Evolutionary conservation across 2,888 invertebrate species (phyloP), one percentile per base, ranked within the genome.

Genomic region (Bibio marci): DNA sequence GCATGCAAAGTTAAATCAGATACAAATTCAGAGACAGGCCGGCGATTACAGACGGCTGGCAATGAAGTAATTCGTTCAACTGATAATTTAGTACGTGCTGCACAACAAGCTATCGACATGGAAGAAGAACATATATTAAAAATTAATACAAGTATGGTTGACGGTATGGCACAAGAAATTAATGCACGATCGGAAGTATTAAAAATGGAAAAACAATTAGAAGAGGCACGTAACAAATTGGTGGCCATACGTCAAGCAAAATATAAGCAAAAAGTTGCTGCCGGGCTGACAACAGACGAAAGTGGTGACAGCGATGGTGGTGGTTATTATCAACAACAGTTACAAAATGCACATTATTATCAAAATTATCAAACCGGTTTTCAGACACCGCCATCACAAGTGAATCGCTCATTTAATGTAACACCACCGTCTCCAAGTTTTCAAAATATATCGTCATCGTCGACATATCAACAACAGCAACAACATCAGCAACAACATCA

Each of bases 1-100:
- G 97, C 98, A 0, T 98, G 98, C 65, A 94, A 95, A 70, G 95
- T 98, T 41, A 97, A 97, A 62, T 94, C 97, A 0, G 97, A 97
- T 64, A 86, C 90, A 2, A 85, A 91, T 43, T 90, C 92, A 7
- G 87, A 90, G 49, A 83, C 90, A 7, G 95, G 94, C 37, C 79
- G 88, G 34, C 73, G 95, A 11, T 67, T 97, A 30, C 81, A 92
- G 60, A 74, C 82, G 12, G 95, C 95, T 1, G 95, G 95, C 12
- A 94, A 92, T 49, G 92, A 91, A 4, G 97, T 98, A 2, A 95
- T 97, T 63, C 72, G 88, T 45, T 95, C 97, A 3, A 97, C 98
- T 0, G 98, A 99, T 62, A 92, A 92, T 65, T 66, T 99, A 51
- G 98, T 98, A 15, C 71, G 82, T 19, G 91, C 95, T 0, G 95